Evolutionary conservation across 2,888 invertebrate genomes (phyloP), one percentile per base, ranked within the genome.

Genomic region (Morpho helenor): DNA sequence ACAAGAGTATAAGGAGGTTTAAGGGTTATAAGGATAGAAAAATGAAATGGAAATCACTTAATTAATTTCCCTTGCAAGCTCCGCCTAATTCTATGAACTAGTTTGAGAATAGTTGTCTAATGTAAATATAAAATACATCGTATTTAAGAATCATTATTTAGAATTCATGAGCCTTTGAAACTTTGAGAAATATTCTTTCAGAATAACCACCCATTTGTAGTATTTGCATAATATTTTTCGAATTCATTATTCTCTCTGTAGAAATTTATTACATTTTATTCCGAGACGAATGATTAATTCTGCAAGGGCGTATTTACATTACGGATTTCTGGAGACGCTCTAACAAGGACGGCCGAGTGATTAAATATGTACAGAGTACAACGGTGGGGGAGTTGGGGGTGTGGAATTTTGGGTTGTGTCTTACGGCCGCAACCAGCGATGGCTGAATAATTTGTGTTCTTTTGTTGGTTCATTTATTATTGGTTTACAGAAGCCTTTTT

Each of bases 321-420:
- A 49, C 54, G 54, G 54, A 54, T 54, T 54, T 54, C 54, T 54
- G 48, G 48, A 54, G 54, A 56, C 23, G 50, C 41, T 56, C 56
- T 22, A 56, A 41, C 41, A 51, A 41, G 44, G 56, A n/a, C 40
- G 22, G 54, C 22, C 10, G 23, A 39, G 55, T 49, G 57, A 57
- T 59, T 59, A 59, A 57, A 59, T 62, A 62, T 58, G 56, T 59
- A 61, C 56, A 23, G 3, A 7, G 44, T 31, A 45, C 53, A 46
- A 46, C 9, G 46, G 16, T 16, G 45, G 40, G 46, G 45, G 8
- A 7, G 45, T 40, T 31, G 39, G 40, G 45, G 46, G 22, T 53
- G 40, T 16, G 53, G 40, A 53, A 53, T 31, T 31, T 31, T 3
- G 2, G 31, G 31, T 31, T 31, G 31, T 31, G 31, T 31, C 5